A percentile compares a stretch with the other conserved stretches of the same genome.
These are phyloP conservation scores for Dinothrombium tinctorium DNA, from an alignment of 1,140 invertebrate species.

Conservation along the genomic window DNA sequence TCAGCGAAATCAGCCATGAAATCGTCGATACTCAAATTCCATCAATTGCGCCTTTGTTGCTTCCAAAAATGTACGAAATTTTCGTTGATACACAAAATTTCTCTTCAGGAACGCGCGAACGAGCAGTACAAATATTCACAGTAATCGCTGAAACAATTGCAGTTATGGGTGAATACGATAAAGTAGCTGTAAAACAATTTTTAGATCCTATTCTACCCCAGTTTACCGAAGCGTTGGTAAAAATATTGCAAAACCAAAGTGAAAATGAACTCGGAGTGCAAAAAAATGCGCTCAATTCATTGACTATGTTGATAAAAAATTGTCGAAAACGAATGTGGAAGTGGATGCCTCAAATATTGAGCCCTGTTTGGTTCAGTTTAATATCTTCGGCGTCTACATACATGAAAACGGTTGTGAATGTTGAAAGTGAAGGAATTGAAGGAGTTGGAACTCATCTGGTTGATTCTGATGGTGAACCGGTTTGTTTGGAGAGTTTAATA, in stretches of 20 bases:
- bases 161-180: slow-evolving; percentile 30
- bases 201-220: slow-evolving; percentile 33
- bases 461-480: slow-evolving; percentile 32
- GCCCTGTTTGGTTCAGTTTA: slow-evolving; percentile 42
- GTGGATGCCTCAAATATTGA: slow-evolving; percentile 38
- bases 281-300: slow-evolving; percentile 35
- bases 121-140: slow-evolving; percentile 41
- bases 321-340: slow-evolving; percentile 34
- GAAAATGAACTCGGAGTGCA: slow-evolving; percentile 35
- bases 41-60: slow-evolving; percentile 42
- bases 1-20: slow-evolving; percentile 42
- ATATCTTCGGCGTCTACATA: slow-evolving; percentile 40
- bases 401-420: slow-evolving; percentile 32
- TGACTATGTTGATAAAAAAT: slow-evolving; percentile 9
- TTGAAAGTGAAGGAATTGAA: slow-evolving; percentile 20
- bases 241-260: slow-evolving; percentile 25
- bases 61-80: slow-evolving; percentile 49
- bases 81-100: slow-evolving; percentile 35
- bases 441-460: slow-evolving; percentile 22
- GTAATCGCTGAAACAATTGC: slow-evolving; percentile 32
- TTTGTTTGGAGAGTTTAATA: slow-evolving; percentile 47
- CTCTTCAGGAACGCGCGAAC: slow-evolving; percentile 31
- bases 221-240: slow-evolving; percentile 42
- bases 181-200: slow-evolving; percentile 17
- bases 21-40: slow-evolving; percentile 40